A percentile compares a stretch with the other conserved stretches of the same genome.
Evolutionary conservation across 2,113 vertebrate genomes (phyloP).

Genomic region (Menura novaehollandiae): DNA sequence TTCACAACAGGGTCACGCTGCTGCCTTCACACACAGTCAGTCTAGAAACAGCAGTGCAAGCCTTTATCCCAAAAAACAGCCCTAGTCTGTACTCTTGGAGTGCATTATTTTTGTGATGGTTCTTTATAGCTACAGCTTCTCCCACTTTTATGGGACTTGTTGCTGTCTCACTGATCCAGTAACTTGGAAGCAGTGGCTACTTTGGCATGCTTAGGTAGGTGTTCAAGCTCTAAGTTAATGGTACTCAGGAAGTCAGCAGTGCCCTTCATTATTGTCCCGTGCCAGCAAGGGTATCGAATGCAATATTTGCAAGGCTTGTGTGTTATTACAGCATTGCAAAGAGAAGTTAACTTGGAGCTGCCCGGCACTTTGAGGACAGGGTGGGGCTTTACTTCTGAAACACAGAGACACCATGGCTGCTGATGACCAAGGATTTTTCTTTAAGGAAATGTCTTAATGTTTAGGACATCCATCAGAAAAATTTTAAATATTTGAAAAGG

Average conservation of each 20-base stretch:
- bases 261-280: background rate
- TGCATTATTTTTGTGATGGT: background rate
- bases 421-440: background rate
- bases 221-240: background rate
- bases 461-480: background rate
- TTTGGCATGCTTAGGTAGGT: background rate
- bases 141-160: rapidly evolving
- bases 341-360: background rate
- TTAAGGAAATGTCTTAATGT: background rate
- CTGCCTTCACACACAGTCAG: background rate
- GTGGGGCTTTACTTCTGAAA: background rate
- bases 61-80: background rate
- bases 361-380: background rate
- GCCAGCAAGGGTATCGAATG: background rate
- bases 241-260: background rate
- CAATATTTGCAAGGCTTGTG: background rate
- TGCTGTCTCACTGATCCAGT: background rate
- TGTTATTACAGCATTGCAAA: background rate
- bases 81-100: background rate
- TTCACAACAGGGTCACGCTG: background rate
- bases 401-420: background rate
- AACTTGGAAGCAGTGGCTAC: background rate
- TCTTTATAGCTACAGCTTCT: background rate
- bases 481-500: background rate
- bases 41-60: background rate